Percentiles rank a stretch among this genome's conserved stretches.
These are phyloP conservation scores for Phalloptychus januarius DNA, from an alignment of 2,797 vertebrate species.

Conservation along the genomic window DNA sequence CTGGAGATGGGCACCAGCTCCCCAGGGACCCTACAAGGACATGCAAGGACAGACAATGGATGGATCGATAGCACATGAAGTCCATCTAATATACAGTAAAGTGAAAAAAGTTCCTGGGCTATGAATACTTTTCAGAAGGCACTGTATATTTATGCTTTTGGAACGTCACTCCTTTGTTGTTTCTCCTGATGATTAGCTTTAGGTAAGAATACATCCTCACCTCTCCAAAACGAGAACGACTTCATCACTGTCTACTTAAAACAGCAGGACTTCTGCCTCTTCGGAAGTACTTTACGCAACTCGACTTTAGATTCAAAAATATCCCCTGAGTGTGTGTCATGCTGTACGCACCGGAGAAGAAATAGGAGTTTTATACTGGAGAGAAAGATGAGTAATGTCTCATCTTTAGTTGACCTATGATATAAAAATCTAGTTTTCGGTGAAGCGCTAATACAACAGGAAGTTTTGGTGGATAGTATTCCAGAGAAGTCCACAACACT, in stretches of 20 bases:
- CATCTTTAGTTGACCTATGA: constrained; percentile 2
- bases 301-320: background rate
- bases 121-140: background rate
- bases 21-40: background rate
- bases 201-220: background rate
- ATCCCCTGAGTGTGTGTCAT: background rate
- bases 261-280: background rate
- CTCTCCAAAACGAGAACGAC: background rate
- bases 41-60: background rate
- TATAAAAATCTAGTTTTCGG: background rate
- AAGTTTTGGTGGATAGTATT: background rate
- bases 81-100: background rate
- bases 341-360: background rate
- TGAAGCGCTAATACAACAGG: background rate
- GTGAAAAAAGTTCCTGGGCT: background rate
- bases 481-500: constrained; percentile 8
- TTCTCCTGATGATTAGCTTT: background rate
- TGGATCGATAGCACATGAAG: background rate
- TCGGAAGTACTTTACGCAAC: background rate
- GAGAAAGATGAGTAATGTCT: background rate
- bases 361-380: background rate
- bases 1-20: background rate
- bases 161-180: background rate
- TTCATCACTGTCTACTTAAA: background rate
- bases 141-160: background rate